Percentiles rank a stretch among this genome's conserved stretches.
Evolutionary conservation across 2,888 invertebrate genomes (phyloP).

Genomic region (Philereme transversata): DNA sequence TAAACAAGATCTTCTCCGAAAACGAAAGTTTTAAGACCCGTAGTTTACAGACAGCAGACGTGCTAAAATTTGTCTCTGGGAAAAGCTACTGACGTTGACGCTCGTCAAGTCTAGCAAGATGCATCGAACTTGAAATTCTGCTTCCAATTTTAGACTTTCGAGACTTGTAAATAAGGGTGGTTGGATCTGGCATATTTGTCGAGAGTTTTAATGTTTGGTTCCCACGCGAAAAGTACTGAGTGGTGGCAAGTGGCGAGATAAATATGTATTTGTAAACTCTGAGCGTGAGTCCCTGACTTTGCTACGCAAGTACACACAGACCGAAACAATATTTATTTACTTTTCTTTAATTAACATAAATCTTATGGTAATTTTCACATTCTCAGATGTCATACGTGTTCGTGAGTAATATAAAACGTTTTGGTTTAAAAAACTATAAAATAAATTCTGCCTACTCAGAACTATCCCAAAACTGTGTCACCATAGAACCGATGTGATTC

Average conservation of each 20-base stretch:
- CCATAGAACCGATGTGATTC: not conserved
- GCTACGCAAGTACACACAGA: slow-evolving; percentile 33
- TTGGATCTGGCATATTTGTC: slow-evolving; percentile 27
- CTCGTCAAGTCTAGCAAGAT: slow-evolving; percentile 13
- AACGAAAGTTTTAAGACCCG: slow-evolving; percentile 57
- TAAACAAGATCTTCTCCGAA: slow-evolving; percentile 36
- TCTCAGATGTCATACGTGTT: slow-evolving; percentile 3
- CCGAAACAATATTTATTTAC: slow-evolving; percentile 18
- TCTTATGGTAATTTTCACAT: slow-evolving; percentile 27
- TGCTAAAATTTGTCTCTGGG: slow-evolving; percentile 68
- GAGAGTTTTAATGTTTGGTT: slow-evolving; percentile 45
- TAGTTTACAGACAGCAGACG: slow-evolving; percentile 44
- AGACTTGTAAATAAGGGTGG: slow-evolving; percentile 29
- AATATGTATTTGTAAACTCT: slow-evolving; percentile 78
- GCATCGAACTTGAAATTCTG: slow-evolving; percentile 23
- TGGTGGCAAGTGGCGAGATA: slow-evolving; percentile 74
- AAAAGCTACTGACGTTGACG: slow-evolving; percentile 48
- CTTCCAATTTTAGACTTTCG: slow-evolving; percentile 34
- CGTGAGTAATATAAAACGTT: not conserved
- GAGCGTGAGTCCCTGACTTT: slow-evolving; percentile 63
- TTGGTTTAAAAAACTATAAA: not conserved
- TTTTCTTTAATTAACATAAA: slow-evolving; percentile 36
- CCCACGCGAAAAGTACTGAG: slow-evolving; percentile 73
- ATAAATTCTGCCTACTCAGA: too few relatives aligned
- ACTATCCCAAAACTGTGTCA: not conserved